Evolutionary conservation across 2,113 vertebrate genomes (phyloP).

Genomic region (Gopherus flavomarginatus): DNA sequence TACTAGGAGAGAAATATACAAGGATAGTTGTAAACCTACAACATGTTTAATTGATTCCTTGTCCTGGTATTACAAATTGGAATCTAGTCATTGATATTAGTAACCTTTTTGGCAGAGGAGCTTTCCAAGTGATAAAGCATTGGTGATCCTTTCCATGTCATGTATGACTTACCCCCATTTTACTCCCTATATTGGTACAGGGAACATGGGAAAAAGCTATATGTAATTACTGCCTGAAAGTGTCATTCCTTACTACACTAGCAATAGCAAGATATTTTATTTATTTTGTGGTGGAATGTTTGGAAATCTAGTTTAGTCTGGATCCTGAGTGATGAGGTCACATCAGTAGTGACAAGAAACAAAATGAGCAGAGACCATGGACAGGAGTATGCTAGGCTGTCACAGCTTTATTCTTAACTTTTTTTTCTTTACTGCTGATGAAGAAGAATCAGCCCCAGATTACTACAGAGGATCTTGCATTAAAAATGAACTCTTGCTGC

Average conservation of each 20-base stretch:
- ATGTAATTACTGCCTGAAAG: neutral
- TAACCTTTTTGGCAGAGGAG: neutral
- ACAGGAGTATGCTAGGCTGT: neutral
- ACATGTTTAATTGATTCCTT: neutral
- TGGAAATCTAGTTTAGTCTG: neutral
- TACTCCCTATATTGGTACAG: slow-evolving; percentile 41
- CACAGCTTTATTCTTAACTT: neutral
- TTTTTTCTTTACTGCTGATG: neutral
- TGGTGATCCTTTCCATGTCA: neutral
- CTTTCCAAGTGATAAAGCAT: neutral
- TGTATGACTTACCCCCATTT: neutral
- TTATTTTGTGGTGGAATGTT: neutral
- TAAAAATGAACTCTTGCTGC: neutral
- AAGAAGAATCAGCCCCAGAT: neutral
- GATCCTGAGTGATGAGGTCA: neutral
- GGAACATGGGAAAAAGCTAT: slow-evolving; percentile 38
- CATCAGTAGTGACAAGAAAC: neutral
- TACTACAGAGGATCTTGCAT: neutral
- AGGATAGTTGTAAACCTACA: neutral
- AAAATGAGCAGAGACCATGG: neutral
- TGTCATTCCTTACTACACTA: neutral
- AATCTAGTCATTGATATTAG: neutral
- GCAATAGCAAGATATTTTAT: neutral
- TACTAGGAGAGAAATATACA: neutral
- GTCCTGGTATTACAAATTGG: neutral